Conservation (phyloP, 2,113 vertebrate species). For the Psilopsiagon aurifrons region DNA sequence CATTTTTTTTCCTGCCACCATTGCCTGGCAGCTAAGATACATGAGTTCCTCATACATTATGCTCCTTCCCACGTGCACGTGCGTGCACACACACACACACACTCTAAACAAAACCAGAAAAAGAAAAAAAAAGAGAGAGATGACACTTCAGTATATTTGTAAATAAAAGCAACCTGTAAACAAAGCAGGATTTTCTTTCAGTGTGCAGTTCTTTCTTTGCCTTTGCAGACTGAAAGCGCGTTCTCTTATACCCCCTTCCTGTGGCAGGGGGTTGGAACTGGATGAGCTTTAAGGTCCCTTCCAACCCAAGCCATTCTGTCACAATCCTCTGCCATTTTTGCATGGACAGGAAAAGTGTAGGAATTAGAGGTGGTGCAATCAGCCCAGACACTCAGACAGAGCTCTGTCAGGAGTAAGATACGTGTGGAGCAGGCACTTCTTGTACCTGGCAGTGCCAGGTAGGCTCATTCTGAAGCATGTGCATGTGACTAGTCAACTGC, state of each 20-base stretch:
- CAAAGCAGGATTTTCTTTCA: conserved; percentile 30
- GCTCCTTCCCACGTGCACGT: conserved; percentile 18
- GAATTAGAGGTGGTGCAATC: background rate
- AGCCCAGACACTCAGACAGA: background rate
- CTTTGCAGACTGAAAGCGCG: background rate
- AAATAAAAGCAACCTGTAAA: conserved; percentile 83
- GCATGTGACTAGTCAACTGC: background rate
- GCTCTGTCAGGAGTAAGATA: background rate
- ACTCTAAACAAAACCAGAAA: conserved; percentile 29
- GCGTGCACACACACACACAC: background rate
- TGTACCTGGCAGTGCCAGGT: background rate
- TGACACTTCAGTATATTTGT: conserved; percentile 80
- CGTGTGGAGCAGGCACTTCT: background rate
- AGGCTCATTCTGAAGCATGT: background rate
- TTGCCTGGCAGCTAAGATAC: conserved; percentile 30
- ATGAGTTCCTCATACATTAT: conserved; percentile 33
- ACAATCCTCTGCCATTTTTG: background rate
- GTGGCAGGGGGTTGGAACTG: background rate
- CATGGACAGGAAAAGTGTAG: background rate
- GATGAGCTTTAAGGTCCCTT: background rate
- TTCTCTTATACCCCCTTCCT: background rate
- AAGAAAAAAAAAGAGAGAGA: conserved; percentile 69
- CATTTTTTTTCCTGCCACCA: conserved; percentile 30
- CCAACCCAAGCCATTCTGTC: background rate
- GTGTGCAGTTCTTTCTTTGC: conserved; percentile 30